A percentile compares a stretch with the other conserved stretches of the same genome.
These are phyloP conservation scores for Mycetomoellerius zeteki DNA, from an alignment of 1,140 invertebrate genomes.

Conservation along the genomic window DNA sequence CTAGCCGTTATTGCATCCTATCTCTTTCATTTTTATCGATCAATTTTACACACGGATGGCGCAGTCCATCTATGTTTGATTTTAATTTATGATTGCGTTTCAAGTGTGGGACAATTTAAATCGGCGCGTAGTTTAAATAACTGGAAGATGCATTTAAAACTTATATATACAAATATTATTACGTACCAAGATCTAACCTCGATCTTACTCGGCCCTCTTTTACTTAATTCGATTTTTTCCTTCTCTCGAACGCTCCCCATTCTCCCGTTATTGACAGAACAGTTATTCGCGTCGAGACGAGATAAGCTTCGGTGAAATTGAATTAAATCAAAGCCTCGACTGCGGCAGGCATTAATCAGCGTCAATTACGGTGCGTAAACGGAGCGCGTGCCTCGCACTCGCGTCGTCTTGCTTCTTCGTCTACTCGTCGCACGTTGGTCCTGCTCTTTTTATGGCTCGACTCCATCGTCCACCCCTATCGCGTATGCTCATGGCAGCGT, in stretches of 20 bases:
- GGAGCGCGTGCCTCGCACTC: conserved; percentile 43
- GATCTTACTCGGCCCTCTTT: too few relatives aligned
- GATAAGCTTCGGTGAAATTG: conserved; percentile 58
- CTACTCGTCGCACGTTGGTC: background rate
- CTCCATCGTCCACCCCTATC: conserved; percentile 50
- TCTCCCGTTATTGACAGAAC: conserved; percentile 15
- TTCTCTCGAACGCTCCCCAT: background rate
- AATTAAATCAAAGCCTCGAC: conserved; percentile 62
- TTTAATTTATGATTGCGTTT: too few relatives aligned
- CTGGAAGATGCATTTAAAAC: too few relatives aligned
- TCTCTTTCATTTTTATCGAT: too few relatives aligned
- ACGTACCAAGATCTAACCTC: too few relatives aligned
- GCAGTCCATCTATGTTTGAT: too few relatives aligned
- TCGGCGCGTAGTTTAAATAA: too few relatives aligned
- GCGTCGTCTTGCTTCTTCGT: conserved; percentile 7
- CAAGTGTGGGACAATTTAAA: too few relatives aligned
- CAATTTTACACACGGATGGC: too few relatives aligned
- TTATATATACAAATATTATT: too few relatives aligned
- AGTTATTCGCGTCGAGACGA: conserved; percentile 12
- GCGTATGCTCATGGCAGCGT: conserved; percentile 55
- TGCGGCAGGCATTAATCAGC: conserved; percentile 55
- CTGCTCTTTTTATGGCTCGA: conserved; percentile 24
- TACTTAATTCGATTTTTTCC: background rate
- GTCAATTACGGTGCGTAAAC: conserved; percentile 62
- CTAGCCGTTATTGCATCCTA: too few relatives aligned